A percentile compares a stretch with the other conserved stretches of the same genome.
These are phyloP conservation scores for Okapia johnstoni DNA, from an alignment of 2,113 vertebrate genomes.

Conservation along the genomic window DNA sequence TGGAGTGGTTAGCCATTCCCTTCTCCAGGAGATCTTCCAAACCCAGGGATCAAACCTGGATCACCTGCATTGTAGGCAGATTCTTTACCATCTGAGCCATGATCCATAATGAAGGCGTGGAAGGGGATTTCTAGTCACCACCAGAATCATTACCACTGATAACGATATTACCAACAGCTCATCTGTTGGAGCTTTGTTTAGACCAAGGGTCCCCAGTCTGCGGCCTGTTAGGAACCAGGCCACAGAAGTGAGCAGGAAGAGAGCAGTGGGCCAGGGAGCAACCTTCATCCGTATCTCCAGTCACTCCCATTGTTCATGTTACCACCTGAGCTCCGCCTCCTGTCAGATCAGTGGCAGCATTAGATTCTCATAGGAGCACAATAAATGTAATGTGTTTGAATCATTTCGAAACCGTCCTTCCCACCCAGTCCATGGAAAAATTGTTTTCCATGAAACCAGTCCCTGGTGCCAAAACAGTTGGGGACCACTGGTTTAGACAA, in stretches of 20 bases:
- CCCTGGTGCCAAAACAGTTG: neutral
- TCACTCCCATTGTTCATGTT: neutral
- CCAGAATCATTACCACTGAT: neutral
- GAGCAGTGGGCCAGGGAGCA: neutral
- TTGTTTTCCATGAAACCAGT: neutral
- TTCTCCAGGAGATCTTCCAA: neutral
- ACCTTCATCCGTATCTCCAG: neutral
- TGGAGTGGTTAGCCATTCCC: neutral
- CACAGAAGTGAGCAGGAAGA: neutral
- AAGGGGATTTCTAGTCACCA: accelerated
- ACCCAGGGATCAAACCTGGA: neutral
- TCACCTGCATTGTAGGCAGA: neutral
- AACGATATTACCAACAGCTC: neutral
- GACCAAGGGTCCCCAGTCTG: neutral
- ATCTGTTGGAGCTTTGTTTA: accelerated
- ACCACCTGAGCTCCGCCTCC: neutral
- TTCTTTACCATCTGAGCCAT: neutral
- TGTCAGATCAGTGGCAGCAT: neutral
- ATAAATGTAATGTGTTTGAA: neutral
- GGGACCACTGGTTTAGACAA: neutral
- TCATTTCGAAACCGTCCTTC: neutral
- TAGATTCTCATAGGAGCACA: neutral
- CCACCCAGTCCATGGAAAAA: neutral
- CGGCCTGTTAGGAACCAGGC: neutral
- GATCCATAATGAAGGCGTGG: neutral